Evolutionary conservation across 2,797 vertebrate species (phyloP), one percentile per base, ranked within the genome.

Genomic region (Parauchenoglanis ngamensis): DNA sequence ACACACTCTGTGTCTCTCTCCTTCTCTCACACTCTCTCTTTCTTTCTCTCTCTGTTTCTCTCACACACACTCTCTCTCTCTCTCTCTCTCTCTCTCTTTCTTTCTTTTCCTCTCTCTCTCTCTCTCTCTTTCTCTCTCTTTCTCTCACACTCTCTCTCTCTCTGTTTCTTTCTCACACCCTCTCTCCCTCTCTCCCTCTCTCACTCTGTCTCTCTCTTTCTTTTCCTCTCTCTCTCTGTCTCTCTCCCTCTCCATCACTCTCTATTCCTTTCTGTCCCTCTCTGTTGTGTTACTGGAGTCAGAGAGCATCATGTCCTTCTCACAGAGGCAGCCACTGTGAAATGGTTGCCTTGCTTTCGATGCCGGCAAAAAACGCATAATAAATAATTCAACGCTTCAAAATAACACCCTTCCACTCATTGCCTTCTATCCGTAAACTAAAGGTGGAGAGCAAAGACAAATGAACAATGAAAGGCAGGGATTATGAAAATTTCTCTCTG

Each of bases 331-430:
- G 88, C 87, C 90, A 87, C 91, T 85, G 92, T 76, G 88, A 86
- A 93, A 92, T 87, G 91, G 89, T 88, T 92, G 92, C 76, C 61
- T 79, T 85, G 49, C 76, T 68, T 67, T 88, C n/a, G n/a, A 61
- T 86, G 79, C 90, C 35, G 59, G 52, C 21, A 61, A 90, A 92
- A 90, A 90, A 89, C 83, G 86, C 90, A 90, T 10, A 89, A 94
- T 95, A 90, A 94, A 95, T 95, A 94, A 94, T 95, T 95, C 92
- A 95, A 73, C 87, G 46, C 70, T 84, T 85, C 90, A 89, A 93
- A 93, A 94, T 94, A 94, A 94, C 92, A 93, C 88, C 87, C 87
- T 93, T 93, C 87, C 90, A 89, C 92, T 91, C 76, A 89, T 86
- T 88, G 79, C 89, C 88, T 90, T 79, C 68, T 63, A 86, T 80